Evolutionary conservation across 2,797 vertebrate species (phyloP).

Genomic region (Crypturellus tataupa): DNA sequence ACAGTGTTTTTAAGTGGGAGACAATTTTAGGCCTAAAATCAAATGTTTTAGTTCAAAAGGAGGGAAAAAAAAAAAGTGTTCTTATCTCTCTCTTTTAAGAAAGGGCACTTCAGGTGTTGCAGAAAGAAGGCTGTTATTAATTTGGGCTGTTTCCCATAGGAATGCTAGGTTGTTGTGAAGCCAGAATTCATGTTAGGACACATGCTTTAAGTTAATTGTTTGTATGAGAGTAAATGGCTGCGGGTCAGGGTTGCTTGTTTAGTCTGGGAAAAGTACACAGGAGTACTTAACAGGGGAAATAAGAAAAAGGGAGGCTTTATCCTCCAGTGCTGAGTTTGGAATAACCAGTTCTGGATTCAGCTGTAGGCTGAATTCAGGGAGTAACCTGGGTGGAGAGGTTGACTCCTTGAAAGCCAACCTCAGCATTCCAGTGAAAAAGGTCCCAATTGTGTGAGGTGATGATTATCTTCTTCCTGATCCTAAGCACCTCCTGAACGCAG

Average conservation of each 20-base stretch:
- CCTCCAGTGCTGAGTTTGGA: constrained; percentile 54
- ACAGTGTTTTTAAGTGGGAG: background rate
- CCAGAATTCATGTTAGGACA: constrained; percentile 70
- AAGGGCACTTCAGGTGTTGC: constrained; percentile 61
- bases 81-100: constrained; percentile 59
- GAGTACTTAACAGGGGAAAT: constrained; percentile 48
- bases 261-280: constrained; percentile 67
- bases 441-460: constrained; percentile 16
- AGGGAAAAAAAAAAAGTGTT: background rate
- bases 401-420: constrained; percentile 60
- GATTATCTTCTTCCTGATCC: constrained; percentile 46
- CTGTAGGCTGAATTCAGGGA: constrained; percentile 50
- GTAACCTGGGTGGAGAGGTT: constrained; percentile 47
- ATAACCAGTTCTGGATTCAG: constrained; percentile 62
- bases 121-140: constrained; percentile 66
- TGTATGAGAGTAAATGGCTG: constrained; percentile 66
- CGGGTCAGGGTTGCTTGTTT: constrained; percentile 68
- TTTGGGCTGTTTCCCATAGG: constrained; percentile 71
- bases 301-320: constrained; percentile 49
- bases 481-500: background rate
- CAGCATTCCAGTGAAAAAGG: constrained; percentile 60
- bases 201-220: constrained; percentile 69
- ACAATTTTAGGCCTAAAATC: constrained; percentile 19
- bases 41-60: constrained; percentile 18
- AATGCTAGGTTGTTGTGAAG: constrained; percentile 40